Conservation (phyloP, 2,888 invertebrate genomes). For the Neoaliturus tenellus region DNA sequence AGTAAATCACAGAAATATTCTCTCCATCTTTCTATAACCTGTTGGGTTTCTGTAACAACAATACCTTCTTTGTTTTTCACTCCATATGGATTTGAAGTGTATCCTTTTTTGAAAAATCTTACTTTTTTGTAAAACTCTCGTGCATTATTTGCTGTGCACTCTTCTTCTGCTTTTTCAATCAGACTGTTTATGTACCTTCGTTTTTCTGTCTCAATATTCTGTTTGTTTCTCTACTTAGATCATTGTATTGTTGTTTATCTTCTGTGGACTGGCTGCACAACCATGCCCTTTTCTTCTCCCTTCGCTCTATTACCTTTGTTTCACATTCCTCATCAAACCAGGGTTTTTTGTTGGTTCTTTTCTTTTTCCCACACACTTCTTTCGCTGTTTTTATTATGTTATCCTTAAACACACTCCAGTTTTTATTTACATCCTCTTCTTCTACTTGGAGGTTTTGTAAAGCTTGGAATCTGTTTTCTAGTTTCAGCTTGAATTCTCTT, state of each 20-base stretch:
- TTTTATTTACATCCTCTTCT: conserved; percentile 18
- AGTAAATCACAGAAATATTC: too few relatives aligned
- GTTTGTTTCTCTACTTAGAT: conserved; percentile 28
- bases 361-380: conserved; percentile 51
- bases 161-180: too few relatives aligned
- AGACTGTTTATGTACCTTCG: too few relatives aligned
- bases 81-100: too few relatives aligned
- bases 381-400: conserved; percentile 5
- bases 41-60: too few relatives aligned
- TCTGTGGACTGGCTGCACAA: conserved; percentile 3
- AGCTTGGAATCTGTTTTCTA: conserved; percentile 46
- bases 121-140: too few relatives aligned
- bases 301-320: background rate
- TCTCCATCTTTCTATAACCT: too few relatives aligned
- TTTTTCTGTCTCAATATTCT: conserved; percentile 36
- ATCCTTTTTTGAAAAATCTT: too few relatives aligned
- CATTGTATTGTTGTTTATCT: too few relatives aligned
- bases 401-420: conserved; percentile 28
- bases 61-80: too few relatives aligned
- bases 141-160: too few relatives aligned
- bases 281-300: conserved; percentile 20
- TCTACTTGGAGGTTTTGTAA: background rate
- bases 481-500: conserved; percentile 36
- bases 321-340: conserved; percentile 53
- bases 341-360: conserved; percentile 48